phyloP scores from a whole-genome alignment of 2,113 vertebrate genomes.

The Gracilinanus agilis region DNA sequence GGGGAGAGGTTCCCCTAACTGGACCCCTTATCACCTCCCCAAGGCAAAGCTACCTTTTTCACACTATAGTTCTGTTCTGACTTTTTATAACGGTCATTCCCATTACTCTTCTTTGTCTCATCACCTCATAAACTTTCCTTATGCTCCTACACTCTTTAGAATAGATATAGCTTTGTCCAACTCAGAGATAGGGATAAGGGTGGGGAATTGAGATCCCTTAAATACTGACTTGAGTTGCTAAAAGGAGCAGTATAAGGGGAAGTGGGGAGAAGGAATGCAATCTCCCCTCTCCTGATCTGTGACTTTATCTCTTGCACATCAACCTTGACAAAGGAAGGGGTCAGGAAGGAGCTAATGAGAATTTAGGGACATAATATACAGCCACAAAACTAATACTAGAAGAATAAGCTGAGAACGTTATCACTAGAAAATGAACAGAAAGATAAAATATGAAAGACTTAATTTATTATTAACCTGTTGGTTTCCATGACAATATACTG shows the following conservation, averaged over 20 bases:
- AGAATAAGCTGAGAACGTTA: no score
- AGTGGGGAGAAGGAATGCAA: neutral
- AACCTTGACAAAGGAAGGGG: neutral
- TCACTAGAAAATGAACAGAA: no score
- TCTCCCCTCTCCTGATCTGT: neutral
- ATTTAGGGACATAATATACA: neutral
- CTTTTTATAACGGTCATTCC: neutral
- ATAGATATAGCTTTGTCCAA: neutral
- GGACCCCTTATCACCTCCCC: neutral
- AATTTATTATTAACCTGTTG: no score
- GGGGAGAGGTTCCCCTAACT: neutral
- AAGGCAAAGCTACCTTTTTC: neutral
- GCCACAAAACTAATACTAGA: no score
- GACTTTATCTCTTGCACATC: neutral
- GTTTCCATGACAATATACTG: no score
- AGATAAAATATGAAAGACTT: no score
- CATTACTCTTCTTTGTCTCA: neutral
- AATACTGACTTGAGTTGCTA: neutral
- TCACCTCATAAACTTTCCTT: neutral
- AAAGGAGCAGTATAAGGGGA: neutral
- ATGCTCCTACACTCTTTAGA: neutral
- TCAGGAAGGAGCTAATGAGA: neutral
- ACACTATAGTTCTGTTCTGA: neutral
- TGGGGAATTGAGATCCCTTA: neutral
- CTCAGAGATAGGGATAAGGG: fast-evolving